Base-by-base conservation (phyloP, 2,888 invertebrate species). In the Tenodera sinensis region DNA sequence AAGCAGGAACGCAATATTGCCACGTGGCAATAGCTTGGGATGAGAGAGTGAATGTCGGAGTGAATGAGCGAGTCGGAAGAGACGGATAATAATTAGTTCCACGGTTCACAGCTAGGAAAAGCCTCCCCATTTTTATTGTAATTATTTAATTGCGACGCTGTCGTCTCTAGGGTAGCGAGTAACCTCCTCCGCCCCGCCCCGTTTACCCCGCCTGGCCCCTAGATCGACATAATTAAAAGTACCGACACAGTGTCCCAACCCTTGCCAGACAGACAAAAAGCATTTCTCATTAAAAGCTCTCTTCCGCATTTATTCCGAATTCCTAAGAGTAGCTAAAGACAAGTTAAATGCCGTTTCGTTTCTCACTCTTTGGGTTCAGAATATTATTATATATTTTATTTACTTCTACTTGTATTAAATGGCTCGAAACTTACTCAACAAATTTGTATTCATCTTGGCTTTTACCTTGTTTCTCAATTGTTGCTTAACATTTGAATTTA, bases 201-300 rank as follows among this genome's bases (percentile, higher is more conserved):
- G 34, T 71, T 42, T 42, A 20, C 54, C 54, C 54, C 54, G 54
- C 54, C 20, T 25, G 54, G 15, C 54, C 54, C 54, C 54, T 28
- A 81, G 25, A 86, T 86, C 86, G 86, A 81, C 86, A 81, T 86
- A 86, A 86, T 86, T 86, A 86, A 86, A 81, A 86, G 86, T 71
- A 71, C 54, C 54, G 54, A 71, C 54, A 71, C 54, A 20, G 54
- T 71, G 54, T 71, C 54, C 20, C 54, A 71, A 71, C 54, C 54
- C 54, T 71, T 71, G 54, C 54, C 54, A 71, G 54, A 71, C 54
- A 71, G 54, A 71, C 54, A 71, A 25, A 71, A 71, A 71, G 54
- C 54, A 71, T 71, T 71, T 71, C 54, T 71, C 54, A 71, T 71
- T 71, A 71, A 71, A 71, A 71, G 25, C 25, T 71, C 54, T 71